Conservation (phyloP, 2,797 vertebrate species). For the Acridotheres tristis region DNA sequence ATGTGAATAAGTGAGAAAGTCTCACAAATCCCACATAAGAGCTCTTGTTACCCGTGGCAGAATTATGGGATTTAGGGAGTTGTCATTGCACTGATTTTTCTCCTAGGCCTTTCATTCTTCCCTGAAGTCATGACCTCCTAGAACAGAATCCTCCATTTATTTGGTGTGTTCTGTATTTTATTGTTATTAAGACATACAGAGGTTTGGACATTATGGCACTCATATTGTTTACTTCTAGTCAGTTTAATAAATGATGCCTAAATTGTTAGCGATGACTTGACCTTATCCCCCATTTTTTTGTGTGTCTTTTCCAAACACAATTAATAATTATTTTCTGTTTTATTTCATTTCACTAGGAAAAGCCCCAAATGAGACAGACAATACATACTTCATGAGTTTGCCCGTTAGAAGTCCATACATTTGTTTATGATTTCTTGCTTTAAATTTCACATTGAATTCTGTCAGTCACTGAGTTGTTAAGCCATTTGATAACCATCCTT, state of each 20-base stretch:
- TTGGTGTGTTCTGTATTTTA: neutral
- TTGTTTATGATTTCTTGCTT: neutral
- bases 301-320: neutral
- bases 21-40: neutral
- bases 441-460: neutral
- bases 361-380: neutral
- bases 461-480: neutral
- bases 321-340: slow-evolving; percentile 6
- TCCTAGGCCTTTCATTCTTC: neutral
- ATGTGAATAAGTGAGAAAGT: neutral
- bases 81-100: neutral
- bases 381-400: neutral
- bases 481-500: neutral
- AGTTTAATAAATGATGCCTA: neutral
- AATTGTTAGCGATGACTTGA: neutral
- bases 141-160: neutral
- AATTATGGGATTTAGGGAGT: neutral
- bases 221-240: neutral
- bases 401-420: neutral
- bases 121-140: neutral
- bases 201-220: neutral
- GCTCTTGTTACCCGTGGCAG: neutral
- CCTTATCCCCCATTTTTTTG: neutral
- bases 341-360: neutral
- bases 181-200: neutral